Conservation (phyloP, 2,113 vertebrate genomes). For the Leiothrix lutea region DNA sequence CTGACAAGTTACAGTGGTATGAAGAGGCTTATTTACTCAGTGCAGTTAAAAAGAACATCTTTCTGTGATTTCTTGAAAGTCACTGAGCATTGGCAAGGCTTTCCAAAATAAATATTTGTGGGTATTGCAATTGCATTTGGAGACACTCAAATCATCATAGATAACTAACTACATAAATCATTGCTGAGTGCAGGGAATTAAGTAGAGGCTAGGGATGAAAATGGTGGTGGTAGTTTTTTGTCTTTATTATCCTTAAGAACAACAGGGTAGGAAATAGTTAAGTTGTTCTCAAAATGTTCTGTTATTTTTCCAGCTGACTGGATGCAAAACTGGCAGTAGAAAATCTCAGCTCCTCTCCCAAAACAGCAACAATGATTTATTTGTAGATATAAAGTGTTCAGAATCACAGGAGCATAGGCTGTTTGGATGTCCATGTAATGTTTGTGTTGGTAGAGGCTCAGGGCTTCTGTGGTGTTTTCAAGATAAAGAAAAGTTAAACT, state of each 20-base stretch:
- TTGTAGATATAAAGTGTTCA: neutral
- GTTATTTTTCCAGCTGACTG: neutral
- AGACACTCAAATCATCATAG: neutral
- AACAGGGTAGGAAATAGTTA: neutral
- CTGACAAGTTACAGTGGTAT: neutral
- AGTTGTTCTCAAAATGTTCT: neutral
- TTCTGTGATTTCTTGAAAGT: neutral
- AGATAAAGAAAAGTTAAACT: neutral
- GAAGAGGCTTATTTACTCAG: neutral
- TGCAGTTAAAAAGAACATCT: neutral
- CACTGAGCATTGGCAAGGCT: neutral
- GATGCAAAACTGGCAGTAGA: neutral
- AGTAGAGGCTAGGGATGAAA: neutral
- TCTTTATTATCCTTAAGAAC: neutral
- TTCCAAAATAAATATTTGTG: neutral
- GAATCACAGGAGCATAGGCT: neutral
- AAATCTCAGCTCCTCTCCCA: neutral
- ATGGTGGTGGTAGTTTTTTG: neutral
- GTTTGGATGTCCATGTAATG: neutral
- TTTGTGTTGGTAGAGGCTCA: neutral
- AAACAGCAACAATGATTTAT: constrained; percentile 18
- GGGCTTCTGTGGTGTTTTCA: neutral
- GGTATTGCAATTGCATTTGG: neutral
- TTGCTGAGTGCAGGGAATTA: neutral
- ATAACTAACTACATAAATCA: neutral